These are phyloP conservation scores for Lobophora halterata DNA, from an alignment of 2,888 invertebrate genomes.

Conservation along the genomic window DNA sequence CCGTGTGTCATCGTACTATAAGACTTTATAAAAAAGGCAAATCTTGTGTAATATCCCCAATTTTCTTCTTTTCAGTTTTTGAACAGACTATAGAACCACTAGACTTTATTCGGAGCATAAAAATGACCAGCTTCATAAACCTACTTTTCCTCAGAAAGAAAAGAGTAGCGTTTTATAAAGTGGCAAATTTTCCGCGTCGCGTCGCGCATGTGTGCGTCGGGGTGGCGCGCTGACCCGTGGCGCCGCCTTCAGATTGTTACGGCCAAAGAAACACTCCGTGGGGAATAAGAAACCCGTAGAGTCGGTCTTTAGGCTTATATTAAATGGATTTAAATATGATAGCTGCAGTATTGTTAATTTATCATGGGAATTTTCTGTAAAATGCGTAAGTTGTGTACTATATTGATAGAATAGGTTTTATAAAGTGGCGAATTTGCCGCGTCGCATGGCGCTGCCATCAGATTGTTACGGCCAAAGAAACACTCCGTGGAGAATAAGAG, in stretches of 20 bases:
- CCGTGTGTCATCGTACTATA: too few relatives aligned
- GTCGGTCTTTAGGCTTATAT: slow-evolving; percentile 19
- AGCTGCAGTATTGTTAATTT: too few relatives aligned
- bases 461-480: slow-evolving; percentile 78
- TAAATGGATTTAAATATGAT: too few relatives aligned
- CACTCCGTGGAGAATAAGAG: slow-evolving; percentile 52
- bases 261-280: slow-evolving; percentile 74
- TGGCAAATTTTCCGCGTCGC: slow-evolving; percentile 54
- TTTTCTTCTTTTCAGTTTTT: too few relatives aligned
- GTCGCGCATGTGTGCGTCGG: slow-evolving; percentile 41
- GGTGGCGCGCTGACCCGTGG: slow-evolving; percentile 73
- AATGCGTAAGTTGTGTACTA: too few relatives aligned
- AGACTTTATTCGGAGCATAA: neutral
- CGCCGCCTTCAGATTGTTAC: slow-evolving; percentile 78
- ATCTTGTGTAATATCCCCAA: too few relatives aligned
- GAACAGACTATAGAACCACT: neutral
- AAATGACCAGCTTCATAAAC: neutral
- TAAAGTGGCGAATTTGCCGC: slow-evolving; percentile 53
- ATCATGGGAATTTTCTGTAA: too few relatives aligned
- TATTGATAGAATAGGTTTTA: too few relatives aligned
- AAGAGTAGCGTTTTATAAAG: slow-evolving; percentile 38
- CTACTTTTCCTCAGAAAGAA: slow-evolving; percentile 23
- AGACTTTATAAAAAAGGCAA: too few relatives aligned
- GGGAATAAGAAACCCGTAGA: slow-evolving; percentile 40
- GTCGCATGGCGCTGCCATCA: slow-evolving; percentile 72